phyloP scores from a whole-genome alignment of 1,140 invertebrate species.

The Camponotus vicinus region DNA sequence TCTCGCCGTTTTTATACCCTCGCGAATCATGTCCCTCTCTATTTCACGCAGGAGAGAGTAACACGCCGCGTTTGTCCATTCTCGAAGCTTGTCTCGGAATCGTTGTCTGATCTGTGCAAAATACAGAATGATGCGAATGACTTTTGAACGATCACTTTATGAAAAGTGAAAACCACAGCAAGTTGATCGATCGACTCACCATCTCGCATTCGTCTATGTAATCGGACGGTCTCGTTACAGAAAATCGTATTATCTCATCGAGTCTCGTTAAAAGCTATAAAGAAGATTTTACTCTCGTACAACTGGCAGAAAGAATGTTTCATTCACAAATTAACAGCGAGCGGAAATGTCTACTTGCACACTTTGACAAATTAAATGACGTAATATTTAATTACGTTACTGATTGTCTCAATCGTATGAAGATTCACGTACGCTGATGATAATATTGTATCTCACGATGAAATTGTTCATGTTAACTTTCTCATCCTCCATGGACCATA shows the following conservation, averaged over 20 bases:
- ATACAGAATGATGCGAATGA: not conserved
- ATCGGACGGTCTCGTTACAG: slow-evolving; percentile 64
- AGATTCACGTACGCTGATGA: slow-evolving; percentile 77
- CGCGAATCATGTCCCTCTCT: slow-evolving; percentile 84
- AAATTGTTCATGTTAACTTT: slow-evolving; percentile 82
- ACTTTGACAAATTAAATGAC: not conserved
- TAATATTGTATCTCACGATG: slow-evolving; percentile 75
- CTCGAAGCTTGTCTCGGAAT: slow-evolving; percentile 84
- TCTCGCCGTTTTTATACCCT: slow-evolving; percentile 85
- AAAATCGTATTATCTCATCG: slow-evolving; percentile 83
- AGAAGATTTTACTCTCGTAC: not conserved
- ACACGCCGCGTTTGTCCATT: slow-evolving; percentile 85
- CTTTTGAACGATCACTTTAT: not conserved
- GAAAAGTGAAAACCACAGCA: slow-evolving; percentile 27
- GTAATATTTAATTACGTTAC: not conserved
- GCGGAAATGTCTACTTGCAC: not conserved
- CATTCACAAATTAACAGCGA: not conserved
- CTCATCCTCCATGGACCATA: slow-evolving; percentile 87
- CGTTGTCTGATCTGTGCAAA: slow-evolving; percentile 80
- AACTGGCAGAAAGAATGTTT: not conserved
- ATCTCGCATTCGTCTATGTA: slow-evolving; percentile 84
- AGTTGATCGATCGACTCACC: slow-evolving; percentile 74
- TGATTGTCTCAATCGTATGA: not conserved
- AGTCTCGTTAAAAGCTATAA: slow-evolving; percentile 84
- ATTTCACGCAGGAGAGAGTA: slow-evolving; percentile 87